Evolutionary conservation across 1,140 invertebrate genomes (phyloP), one percentile per base, ranked within the genome.

Genomic region (Dryas iulia): DNA sequence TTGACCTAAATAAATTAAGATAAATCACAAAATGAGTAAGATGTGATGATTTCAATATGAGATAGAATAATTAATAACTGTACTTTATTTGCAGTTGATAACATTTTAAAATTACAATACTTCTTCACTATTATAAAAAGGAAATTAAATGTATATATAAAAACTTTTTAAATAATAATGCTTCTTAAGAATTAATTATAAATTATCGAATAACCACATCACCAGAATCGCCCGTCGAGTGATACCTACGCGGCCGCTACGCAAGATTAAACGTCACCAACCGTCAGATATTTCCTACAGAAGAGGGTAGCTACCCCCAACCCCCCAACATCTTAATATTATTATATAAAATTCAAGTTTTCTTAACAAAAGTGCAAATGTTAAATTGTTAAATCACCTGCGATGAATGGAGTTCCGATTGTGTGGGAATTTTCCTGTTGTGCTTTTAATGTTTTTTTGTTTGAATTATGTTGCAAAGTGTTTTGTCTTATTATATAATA

Each of bases 231-330:
- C 73, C 72, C 76, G 77, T 73, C 82, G 75, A 87, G 78, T 88
- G 86, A 87, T 89, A 89, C 74, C 76, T 72, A 75, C 86, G 84
- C 84, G 59, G 82, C 84, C 80, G 83, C 78, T 80, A 89, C 84
- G 87, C 84, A 87, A 89, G 84, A 90, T 88, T 90, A 90, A 90
- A 89, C 82, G 86, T 90, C 88, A 90, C 82, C 78, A 88, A 82
- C 88, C 88, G 84, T 89, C 84, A 84, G 86, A 86, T 85, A 87
- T 88, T 86, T 84, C 81, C 76, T 74, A 77, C 76, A 85, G 74
- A 79, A 78, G 59, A 59, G 68, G 77, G 66, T 59, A 69, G 59
- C 53, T 59, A 70, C 69, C 74, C 70, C 62, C 59, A 71, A 31
- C 78, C 68, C 74, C 71, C 65, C 54, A 72, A 30, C 82, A 54